Percentiles rank a stretch among this genome's conserved stretches.
Conservation (phyloP, 1,140 invertebrate genomes). For the Drosophila parabipectinata region DNA sequence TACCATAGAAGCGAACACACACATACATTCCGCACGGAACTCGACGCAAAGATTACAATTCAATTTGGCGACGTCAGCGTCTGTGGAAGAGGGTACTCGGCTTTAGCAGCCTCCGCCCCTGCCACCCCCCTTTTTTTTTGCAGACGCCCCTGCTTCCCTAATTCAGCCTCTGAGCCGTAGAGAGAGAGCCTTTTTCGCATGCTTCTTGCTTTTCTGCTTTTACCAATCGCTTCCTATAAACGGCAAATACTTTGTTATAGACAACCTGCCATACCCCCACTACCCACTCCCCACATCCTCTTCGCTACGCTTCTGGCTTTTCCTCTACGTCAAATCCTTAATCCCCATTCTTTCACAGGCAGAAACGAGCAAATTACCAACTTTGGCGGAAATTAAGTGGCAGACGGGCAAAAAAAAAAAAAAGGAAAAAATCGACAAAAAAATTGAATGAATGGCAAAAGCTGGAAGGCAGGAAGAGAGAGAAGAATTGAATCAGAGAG, state of each 20-base stretch:
- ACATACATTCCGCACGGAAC: not conserved
- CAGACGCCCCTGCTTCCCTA: no score
- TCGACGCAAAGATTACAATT: slow-evolving; percentile 53
- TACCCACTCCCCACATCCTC: no score
- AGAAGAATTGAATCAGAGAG: slow-evolving; percentile 1
- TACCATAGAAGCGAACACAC: not conserved
- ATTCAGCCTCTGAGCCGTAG: no score
- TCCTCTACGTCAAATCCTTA: slow-evolving; percentile 33
- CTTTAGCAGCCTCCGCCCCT: slow-evolving; percentile 2
- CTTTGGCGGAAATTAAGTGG: slow-evolving; percentile 79
- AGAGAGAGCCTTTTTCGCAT: slow-evolving; percentile 1
- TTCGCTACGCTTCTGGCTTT: not conserved
- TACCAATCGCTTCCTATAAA: slow-evolving; percentile 49
- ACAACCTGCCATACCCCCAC: slow-evolving; percentile 2
- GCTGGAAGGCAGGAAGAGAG: not conserved
- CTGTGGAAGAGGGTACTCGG: slow-evolving; percentile 26
- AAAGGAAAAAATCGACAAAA: not conserved
- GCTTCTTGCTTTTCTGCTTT: slow-evolving; percentile 16
- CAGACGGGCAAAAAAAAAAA: slow-evolving; percentile 48
- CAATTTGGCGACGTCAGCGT: slow-evolving; percentile 64
- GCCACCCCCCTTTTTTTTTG: not conserved
- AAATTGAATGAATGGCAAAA: slow-evolving; percentile 58
- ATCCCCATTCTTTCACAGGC: slow-evolving; percentile 48
- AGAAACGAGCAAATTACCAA: slow-evolving; percentile 70
- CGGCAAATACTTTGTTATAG: slow-evolving; percentile 54